These are phyloP conservation scores for Chelonia mydas DNA, from an alignment of 2,797 vertebrate species.

Conservation along the genomic window DNA sequence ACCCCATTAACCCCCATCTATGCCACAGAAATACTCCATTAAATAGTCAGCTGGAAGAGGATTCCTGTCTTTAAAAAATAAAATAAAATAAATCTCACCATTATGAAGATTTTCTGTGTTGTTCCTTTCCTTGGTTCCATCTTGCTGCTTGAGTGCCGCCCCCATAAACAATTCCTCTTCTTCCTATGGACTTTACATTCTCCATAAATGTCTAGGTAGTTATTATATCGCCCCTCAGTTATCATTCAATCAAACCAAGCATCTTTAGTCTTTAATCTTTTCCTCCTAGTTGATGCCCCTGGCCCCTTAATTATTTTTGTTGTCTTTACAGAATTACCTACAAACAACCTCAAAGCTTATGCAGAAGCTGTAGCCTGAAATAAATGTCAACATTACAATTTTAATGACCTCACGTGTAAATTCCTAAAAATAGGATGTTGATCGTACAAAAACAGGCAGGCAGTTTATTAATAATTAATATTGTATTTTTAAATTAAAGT, in stretches of 20 bases:
- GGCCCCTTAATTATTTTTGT: background rate
- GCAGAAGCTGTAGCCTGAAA: background rate
- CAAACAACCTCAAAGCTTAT: background rate
- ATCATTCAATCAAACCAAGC: background rate
- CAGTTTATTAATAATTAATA: background rate
- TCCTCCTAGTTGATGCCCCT: background rate
- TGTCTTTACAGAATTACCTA: background rate
- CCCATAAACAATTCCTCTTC: background rate
- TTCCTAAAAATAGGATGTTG: background rate
- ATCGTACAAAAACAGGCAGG: background rate
- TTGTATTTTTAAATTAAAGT: background rate
- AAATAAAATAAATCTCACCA: too few relatives aligned
- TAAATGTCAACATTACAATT: background rate
- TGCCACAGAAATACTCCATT: background rate
- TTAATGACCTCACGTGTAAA: background rate
- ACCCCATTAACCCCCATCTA: background rate
- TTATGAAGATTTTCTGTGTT: background rate
- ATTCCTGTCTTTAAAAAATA: background rate
- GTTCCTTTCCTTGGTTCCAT: background rate
- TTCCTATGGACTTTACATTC: background rate
- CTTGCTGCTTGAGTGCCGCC: background rate
- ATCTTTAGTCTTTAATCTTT: background rate
- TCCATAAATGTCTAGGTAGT: background rate
- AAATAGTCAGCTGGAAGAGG: background rate
- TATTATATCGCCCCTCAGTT: background rate